These are phyloP conservation scores for Calycopis cecrops DNA, from an alignment of 1,140 invertebrate genomes.

Conservation along the genomic window DNA sequence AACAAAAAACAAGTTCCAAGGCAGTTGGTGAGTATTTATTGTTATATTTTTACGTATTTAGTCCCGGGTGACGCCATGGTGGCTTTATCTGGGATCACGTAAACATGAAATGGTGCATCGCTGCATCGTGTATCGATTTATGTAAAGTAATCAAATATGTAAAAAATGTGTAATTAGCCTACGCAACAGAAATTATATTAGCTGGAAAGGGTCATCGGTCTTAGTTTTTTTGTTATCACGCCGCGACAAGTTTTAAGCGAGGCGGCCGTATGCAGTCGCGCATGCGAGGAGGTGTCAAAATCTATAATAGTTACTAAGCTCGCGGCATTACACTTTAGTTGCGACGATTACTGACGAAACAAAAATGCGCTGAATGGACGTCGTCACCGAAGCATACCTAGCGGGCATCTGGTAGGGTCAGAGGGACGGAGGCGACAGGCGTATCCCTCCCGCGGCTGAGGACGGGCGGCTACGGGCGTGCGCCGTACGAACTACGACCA, in stretches of 20 bases:
- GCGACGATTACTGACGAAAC: conserved; percentile 42
- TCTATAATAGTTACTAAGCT: conserved; percentile 70
- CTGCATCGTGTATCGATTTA: conserved; percentile 72
- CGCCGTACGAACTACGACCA: conserved; percentile 60
- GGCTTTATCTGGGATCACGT: conserved; percentile 76
- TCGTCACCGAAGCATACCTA: conserved; percentile 44
- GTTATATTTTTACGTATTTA: conserved; percentile 70
- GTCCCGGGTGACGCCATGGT: conserved; percentile 75
- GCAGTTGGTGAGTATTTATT: conserved; percentile 73
- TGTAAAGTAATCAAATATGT: conserved; percentile 45
- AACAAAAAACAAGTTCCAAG: conserved; percentile 72
- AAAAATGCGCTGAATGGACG: conserved; percentile 45
- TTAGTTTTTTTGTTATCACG: conserved; percentile 58
- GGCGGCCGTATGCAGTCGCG: conserved; percentile 72
- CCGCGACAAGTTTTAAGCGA: conserved; percentile 69
- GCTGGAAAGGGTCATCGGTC: conserved; percentile 55
- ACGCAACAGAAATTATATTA: conserved; percentile 37
- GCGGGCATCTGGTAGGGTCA: conserved; percentile 58
- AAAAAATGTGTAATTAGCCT: conserved; percentile 33
- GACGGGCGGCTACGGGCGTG: conserved; percentile 57
- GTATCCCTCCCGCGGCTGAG: conserved; percentile 60
- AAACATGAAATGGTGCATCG: conserved; percentile 75
- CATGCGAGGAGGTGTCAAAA: conserved; percentile 74
- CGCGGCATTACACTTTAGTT: conserved; percentile 47
- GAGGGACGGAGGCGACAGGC: conserved; percentile 36